Conservation (phyloP, 2,888 invertebrate species). For the Drosophila formosana region DNA sequence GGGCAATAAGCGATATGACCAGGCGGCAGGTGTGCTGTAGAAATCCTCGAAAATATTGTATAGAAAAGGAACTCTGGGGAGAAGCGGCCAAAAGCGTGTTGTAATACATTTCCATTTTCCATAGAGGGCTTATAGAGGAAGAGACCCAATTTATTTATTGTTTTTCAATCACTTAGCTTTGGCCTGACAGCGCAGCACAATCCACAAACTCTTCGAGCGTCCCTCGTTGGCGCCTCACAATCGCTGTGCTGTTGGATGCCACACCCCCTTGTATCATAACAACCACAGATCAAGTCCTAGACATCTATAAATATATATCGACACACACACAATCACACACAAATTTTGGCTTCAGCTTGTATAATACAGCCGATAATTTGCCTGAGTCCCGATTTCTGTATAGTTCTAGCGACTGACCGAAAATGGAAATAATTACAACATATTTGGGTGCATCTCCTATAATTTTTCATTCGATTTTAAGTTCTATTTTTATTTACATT, state of each 20-base stretch:
- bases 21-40: constrained; percentile 87
- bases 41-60: constrained; percentile 85
- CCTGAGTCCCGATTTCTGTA: constrained; percentile 55
- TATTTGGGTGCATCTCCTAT: constrained; percentile 85
- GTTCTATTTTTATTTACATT: constrained; percentile 67
- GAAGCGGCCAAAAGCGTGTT: constrained; percentile 85
- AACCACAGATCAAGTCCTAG: constrained; percentile 22
- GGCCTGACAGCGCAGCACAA: constrained; percentile 39
- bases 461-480: constrained; percentile 82
- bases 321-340: constrained; percentile 19
- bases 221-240: constrained; percentile 40
- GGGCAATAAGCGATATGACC: constrained; percentile 90
- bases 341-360: constrained; percentile 71
- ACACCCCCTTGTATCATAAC: constrained; percentile 45
- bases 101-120: constrained; percentile 85
- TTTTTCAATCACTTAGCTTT: constrained; percentile 22
- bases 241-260: constrained; percentile 48
- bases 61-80: constrained; percentile 85
- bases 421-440: constrained; percentile 85
- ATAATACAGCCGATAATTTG: constrained; percentile 75
- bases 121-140: constrained; percentile 48
- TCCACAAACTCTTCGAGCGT: constrained; percentile 35
- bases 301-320: constrained; percentile 53
- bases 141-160: constrained; percentile 1
- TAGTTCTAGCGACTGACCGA: constrained; percentile 59